Base-by-base conservation (phyloP, 92 coral and sea anemone genomes). In the Zoanthus sociatus region DNA sequence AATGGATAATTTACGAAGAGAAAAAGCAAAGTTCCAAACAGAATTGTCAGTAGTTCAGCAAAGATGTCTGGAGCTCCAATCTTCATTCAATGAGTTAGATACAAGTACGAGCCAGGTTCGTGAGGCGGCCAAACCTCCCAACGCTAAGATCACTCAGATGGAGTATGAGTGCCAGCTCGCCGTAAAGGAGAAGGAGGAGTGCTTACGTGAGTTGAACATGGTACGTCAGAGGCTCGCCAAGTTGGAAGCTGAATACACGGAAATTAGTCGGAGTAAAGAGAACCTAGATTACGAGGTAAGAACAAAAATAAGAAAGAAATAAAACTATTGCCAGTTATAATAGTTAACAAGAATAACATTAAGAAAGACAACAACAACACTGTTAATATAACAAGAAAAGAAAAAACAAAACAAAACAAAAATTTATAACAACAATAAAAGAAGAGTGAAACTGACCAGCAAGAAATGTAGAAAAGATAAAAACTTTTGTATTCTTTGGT, bases 1-100 rank as follows among this genome's bases (percentile, higher is more conserved):
- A 63, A 79, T 90, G 11, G 98, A 94, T 46, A 78, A 82, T 48
- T 73, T 92, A 48, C 89, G 91, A 12, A 87, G 87, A 73, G 93
- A 94, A 68, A 92, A 88, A 32, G 82, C 79, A 68, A 87, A 66
- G 63, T 68, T 94, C 54, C 90, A 81, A 55, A 68, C 84, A 16
- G 98, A 94, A 69, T 73, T 94, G 20, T 56, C 87, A 53, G 87
- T 64, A 64, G 48, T 56, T 7, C 77, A 86, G 47, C 84, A 89
- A 50, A 86, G 71, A 58, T 76, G 64, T 45, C 73, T 56, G 0
- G 85, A 89, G 31, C 37, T 88, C 16, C 58, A 78, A 30, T n/a
- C 47, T 72, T 70, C 75, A 5, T 63, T 50, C 30, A 44, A 77
- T 17, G 71, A 53, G 15, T 56, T 64, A 68, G 88, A 81, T 16